phyloP scores from a whole-genome alignment of 2,113 vertebrate genomes.

The Dasyurus viverrinus region DNA sequence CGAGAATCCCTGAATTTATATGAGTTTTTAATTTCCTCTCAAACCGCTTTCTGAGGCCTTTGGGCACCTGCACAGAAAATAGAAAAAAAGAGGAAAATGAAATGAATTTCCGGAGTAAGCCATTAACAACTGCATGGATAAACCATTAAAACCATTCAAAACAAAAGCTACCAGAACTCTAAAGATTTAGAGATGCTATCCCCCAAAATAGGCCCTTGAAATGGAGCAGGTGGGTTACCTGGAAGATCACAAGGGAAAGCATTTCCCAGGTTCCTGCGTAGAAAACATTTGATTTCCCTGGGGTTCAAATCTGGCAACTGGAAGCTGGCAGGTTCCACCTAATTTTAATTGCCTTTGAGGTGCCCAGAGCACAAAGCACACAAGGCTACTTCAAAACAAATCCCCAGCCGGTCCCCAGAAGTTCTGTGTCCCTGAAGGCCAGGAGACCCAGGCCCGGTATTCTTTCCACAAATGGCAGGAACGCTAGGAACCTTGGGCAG shows the following conservation, averaged over 20 bases:
- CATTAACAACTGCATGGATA: slow-evolving; percentile 25
- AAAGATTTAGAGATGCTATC: slow-evolving; percentile 1
- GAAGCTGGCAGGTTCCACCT: slow-evolving; percentile 46
- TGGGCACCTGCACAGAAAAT: slow-evolving; percentile 55
- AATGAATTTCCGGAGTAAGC: slow-evolving; percentile 65
- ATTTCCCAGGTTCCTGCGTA: not conserved
- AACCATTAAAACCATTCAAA: slow-evolving; percentile 65
- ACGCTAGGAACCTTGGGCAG: not conserved
- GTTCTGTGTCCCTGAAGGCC: not conserved
- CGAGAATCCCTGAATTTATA: not conserved
- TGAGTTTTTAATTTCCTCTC: slow-evolving; percentile 60
- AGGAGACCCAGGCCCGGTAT: not conserved
- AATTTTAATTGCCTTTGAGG: slow-evolving; percentile 56
- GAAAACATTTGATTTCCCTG: slow-evolving; percentile 70
- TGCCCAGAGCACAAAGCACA: slow-evolving; percentile 5
- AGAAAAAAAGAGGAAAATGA: slow-evolving; percentile 65
- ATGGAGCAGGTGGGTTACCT: not conserved
- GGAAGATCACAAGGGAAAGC: slow-evolving; percentile 17
- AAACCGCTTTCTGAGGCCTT: slow-evolving; percentile 40
- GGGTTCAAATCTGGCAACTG: slow-evolving; percentile 46
- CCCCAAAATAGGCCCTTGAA: slow-evolving; percentile 19
- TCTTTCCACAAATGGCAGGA: not conserved
- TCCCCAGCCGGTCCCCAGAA: not conserved
- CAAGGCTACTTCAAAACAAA: not conserved
- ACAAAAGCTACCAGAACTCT: slow-evolving; percentile 44